phyloP scores from a whole-genome alignment of 2,113 vertebrate genomes.

The Channa argus region DNA sequence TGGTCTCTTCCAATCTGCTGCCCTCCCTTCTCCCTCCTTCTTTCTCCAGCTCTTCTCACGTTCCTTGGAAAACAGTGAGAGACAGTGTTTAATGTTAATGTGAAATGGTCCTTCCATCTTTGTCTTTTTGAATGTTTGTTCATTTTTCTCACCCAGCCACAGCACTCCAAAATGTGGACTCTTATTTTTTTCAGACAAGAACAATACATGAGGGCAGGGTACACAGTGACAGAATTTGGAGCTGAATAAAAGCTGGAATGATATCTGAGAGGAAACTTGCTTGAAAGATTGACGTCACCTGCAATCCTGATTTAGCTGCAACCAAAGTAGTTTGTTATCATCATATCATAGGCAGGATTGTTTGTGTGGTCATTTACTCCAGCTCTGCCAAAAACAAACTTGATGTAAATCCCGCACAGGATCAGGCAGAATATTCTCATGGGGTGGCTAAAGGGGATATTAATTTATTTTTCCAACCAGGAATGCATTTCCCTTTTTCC shows the following conservation, averaged over 20 bases:
- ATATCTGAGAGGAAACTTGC: constrained; percentile 46
- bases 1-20: constrained; percentile 30
- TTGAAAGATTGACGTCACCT: constrained; percentile 72
- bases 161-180: constrained; percentile 60
- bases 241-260: constrained; percentile 41
- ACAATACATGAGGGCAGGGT: constrained; percentile 20
- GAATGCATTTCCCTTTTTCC: constrained; percentile 33
- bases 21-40: not conserved
- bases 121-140: constrained; percentile 42
- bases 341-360: constrained; percentile 17
- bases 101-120: constrained; percentile 39
- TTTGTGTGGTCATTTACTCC: constrained; percentile 27
- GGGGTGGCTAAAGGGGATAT: constrained; percentile 1
- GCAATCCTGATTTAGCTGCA: constrained; percentile 44
- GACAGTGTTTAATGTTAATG: constrained; percentile 54
- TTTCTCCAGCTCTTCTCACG: constrained; percentile 30
- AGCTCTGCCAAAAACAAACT: constrained; percentile 17
- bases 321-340: constrained; percentile 37
- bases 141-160: constrained; percentile 33
- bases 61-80: constrained; percentile 39
- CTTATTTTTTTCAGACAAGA: constrained; percentile 8
- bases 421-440: constrained; percentile 27
- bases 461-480: constrained; percentile 39
- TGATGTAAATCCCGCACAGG: not conserved
- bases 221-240: constrained; percentile 23